These are phyloP conservation scores for Corticium candelabrum DNA, from an alignment of 37 sponge, comb jelly and placozoan genomes.

Conservation along the genomic window DNA sequence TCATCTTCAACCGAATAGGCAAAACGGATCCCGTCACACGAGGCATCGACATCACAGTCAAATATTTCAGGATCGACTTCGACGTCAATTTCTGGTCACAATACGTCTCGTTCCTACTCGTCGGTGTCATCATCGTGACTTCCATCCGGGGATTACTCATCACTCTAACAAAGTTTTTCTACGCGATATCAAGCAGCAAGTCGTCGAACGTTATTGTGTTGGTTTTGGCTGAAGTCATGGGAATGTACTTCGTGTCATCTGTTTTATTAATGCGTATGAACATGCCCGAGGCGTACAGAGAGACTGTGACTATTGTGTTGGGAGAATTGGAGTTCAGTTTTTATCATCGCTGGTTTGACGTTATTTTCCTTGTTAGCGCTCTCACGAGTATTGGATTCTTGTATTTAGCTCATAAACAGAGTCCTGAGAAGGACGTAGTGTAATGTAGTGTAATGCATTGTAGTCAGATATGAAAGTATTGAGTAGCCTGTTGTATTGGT, in stretches of 20 bases:
- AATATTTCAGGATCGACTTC: conserved; percentile 64
- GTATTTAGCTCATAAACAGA: conserved; percentile 87
- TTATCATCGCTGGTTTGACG: conserved; percentile 98
- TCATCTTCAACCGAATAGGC: conserved; percentile 88
- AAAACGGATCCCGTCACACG: conserved; percentile 94
- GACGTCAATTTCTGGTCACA: conserved; percentile 91
- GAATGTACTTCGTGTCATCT: conserved; percentile 99
- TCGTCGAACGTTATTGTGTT: conserved; percentile 90
- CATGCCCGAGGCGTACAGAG: conserved; percentile 70
- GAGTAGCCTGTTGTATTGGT: too few relatives aligned
- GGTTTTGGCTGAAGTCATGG: conserved; percentile 97
- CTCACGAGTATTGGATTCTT: conserved; percentile 87
- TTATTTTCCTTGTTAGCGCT: conserved; percentile 96
- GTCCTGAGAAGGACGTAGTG: conserved; percentile 49
- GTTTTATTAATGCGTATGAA: conserved; percentile 98
- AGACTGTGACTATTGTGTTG: conserved; percentile 67
- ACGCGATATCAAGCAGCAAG: conserved; percentile 86
- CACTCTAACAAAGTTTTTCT: conserved; percentile 95
- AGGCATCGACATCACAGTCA: conserved; percentile 71
- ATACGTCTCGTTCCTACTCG: conserved; percentile 85
- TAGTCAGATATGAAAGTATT: background rate
- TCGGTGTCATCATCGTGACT: conserved; percentile 88
- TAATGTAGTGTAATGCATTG: background rate
- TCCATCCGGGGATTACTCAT: conserved; percentile 90
- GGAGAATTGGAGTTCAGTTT: conserved; percentile 94